Base-by-base conservation (phyloP, 2,888 invertebrate species). In the Crematogaster levior region DNA sequence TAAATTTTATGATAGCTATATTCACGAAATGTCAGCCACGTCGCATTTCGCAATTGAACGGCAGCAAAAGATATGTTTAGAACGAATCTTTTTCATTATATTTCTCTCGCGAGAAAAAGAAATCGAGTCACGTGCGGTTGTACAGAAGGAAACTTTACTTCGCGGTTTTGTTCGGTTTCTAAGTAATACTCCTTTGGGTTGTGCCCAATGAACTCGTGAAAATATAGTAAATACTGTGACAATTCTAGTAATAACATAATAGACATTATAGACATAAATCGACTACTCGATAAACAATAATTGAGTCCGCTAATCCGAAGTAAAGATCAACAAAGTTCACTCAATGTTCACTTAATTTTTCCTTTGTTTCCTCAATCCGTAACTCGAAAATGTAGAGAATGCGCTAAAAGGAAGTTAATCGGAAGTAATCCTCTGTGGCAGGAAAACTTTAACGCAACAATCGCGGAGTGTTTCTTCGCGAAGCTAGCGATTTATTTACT, bases 281-380 rank as follows among this genome's bases (percentile, higher is more conserved):
- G 56, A 56, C 56, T 70, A 77, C 18, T 68, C 30, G 53, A 6
- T n/a, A n/a, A n/a, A n/a, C 40, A 18, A 53, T 68, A 68, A 70
- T 30, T n/a, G 43, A 79, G 43, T 43, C 30, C 18, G 30, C 18
- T 70, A 68, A 79, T 56, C 56, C n/a, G 21, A 40, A 27, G 27
- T 21, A 24, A 70, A 53, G 43, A 70, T 70, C 43, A 70, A 30
- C 43, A 37, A 12, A 79, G 24, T 40, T 56, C 51, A 6, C n/a
- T 66, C 77, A 10, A 30, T 40, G 53, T 21, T 34, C 30, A 6
- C 3, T 51, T 53, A 75, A 40, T 27, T 66, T 15, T 1, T 15
- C 1, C n/a, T 10, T 40, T 15, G 7, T n/a, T 12, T 65, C 65
- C 27, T 77, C 51, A 27, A 68, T 6, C 15, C 10, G 46, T 46